phyloP scores from a whole-genome alignment of 2,888 invertebrate genomes.

The Conchocele bisecta region DNA sequence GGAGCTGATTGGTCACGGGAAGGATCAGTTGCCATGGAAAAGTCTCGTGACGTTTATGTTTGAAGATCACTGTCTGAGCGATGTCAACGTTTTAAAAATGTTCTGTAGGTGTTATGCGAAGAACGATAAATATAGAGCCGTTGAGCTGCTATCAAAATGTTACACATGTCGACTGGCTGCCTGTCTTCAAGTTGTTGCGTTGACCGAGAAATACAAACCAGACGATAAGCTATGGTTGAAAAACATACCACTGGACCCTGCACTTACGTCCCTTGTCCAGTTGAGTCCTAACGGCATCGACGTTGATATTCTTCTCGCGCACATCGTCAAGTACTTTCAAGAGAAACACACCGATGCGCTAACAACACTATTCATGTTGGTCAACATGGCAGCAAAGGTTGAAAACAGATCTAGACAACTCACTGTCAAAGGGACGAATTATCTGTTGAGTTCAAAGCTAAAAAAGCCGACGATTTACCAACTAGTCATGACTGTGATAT shows the following conservation, averaged over 20 bases:
- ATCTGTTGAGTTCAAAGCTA: not conserved
- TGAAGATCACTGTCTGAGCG: constrained; percentile 45
- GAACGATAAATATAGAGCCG: constrained; percentile 19
- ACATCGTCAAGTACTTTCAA: constrained; percentile 34
- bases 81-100: constrained; percentile 11
- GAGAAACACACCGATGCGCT: constrained; percentile 22
- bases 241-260: not conserved
- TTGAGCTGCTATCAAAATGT: constrained; percentile 31
- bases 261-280: constrained; percentile 7
- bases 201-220: constrained; percentile 17
- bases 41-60: constrained; percentile 43
- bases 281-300: constrained; percentile 7
- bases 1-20: constrained; percentile 29
- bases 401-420: constrained; percentile 26
- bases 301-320: constrained; percentile 20
- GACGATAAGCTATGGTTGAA: constrained; percentile 9
- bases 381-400: constrained; percentile 44
- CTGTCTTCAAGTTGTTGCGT: constrained; percentile 38
- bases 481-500: constrained; percentile 24
- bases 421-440: constrained; percentile 9
- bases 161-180: constrained; percentile 37
- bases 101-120: not conserved
- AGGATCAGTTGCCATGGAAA: constrained; percentile 41
- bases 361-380: constrained; percentile 23
- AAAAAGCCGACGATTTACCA: constrained; percentile 34